Evolutionary conservation across 1,140 invertebrate species (phyloP), one percentile per base, ranked within the genome.

Genomic region (Drosophila prosaltans): DNA sequence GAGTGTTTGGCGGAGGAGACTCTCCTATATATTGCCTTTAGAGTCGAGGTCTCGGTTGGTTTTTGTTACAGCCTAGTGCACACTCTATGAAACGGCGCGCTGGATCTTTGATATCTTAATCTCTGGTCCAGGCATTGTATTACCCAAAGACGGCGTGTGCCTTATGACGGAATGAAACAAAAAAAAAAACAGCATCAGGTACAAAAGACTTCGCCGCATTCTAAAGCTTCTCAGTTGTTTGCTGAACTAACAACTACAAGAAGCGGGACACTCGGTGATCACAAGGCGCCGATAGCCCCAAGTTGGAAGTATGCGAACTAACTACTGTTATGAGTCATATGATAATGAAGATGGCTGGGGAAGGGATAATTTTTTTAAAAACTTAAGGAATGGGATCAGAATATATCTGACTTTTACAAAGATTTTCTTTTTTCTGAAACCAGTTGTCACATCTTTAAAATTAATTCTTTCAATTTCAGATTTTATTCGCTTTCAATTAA

Each of bases 21-120:
- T 26, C n/a, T 16, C 40, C 21, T 45, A n/a, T n/a, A 30, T 45
- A 30, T 10, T 63, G 28, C 41, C 60, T 63, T 59, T 71, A 51
- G 21, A 51, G 57, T 61, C 59, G 67, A 73, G 72, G 55, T 59
- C 26, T 72, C 72, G 72, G 73, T 69, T 66, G 58, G 58, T 76
- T 61, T 63, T 78, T 80, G 83, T 88, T 80, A 89, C 77, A 89
- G 84, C 59, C 73, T 75, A 65, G 73, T 88, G 83, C 84, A 88
- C 60, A 51, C 45, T 26, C 45, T 86, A 72, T 62, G 54, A 75
- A 76, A 62, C 66, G 59, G 77, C 83, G 83, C 80, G 83, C 45
- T 51, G 45, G 45, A 51, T 51, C 83, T 88, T 88, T 88, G 83
- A 88, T 88, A 88, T 88, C 83, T 88, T 83, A 83, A 88, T 88